Evolutionary conservation across 2,113 vertebrate species (phyloP), one percentile per base, ranked within the genome.

Genomic region (Platycercus adscitus): DNA sequence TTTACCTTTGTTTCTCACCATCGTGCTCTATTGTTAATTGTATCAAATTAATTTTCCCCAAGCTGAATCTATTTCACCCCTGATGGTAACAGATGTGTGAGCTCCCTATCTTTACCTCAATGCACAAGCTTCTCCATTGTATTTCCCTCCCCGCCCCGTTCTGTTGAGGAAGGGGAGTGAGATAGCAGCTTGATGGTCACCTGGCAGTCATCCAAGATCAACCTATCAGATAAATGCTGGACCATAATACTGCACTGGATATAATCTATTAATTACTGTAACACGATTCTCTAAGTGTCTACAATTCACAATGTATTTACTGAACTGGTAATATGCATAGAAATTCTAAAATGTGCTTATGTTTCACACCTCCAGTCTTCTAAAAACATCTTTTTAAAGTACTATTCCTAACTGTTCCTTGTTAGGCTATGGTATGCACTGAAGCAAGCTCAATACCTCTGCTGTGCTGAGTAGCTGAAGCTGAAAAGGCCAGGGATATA

Each of bases 61-160:
- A 44, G 9, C 47, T 66, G 18, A 49, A 11, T 33, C 66, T 47
- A 7, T 29, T 87, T 77, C 47, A 23, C 16, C 52, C 19, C 9
- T 49, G 7, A 49, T 26, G 7, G 5, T 50, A 68, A 89, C 6
- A 19, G 19, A 28, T 37, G 29, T 47, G 7, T 8, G 25, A 78
- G n/a, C 17, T 72, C 26, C 26, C 10, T 21, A 10, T 53, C 17
- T 46, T 71, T 61, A 47, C n/a, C 12, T 29, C 0, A 0, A 23
- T 29, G 21, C 5, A 18, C 3, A 33, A 69, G 7, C 13, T 72
- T 79, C 66, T 70, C 23, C 25, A 13, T 43, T 24, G 43, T 55
- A 49, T 26, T 63, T 80, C 69, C 37, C 46, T 11, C 39, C 39
- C 39, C 39, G 10, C 39, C 39, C 5, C 15, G 24, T 33, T 5